These are phyloP conservation scores for Pantelozetes paolii DNA, from an alignment of 2,888 invertebrate species.

Conservation along the genomic window DNA sequence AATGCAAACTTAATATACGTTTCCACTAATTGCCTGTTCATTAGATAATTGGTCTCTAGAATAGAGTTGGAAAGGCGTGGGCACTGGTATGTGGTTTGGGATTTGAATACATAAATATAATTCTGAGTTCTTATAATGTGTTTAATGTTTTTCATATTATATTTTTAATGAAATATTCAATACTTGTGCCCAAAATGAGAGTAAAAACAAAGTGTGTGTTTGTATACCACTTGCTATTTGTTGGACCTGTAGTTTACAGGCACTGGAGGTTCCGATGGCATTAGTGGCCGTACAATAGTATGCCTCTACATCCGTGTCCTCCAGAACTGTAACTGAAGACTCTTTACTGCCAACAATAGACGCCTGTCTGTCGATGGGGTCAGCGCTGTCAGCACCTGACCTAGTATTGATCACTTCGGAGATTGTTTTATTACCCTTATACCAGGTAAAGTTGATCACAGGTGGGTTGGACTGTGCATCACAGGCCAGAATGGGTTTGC, in stretches of 20 bases:
- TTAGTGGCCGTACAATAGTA: slow-evolving; percentile 82
- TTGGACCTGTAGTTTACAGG: slow-evolving; percentile 58
- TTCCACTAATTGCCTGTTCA: background rate
- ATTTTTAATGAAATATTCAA: slow-evolving; percentile 18
- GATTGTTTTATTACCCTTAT: slow-evolving; percentile 67
- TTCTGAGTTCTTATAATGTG: no score
- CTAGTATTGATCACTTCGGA: slow-evolving; percentile 15
- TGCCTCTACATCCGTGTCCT: slow-evolving; percentile 64
- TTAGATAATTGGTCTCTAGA: slow-evolving; percentile 8
- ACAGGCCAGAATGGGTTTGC: slow-evolving; percentile 59
- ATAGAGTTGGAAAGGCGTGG: background rate
- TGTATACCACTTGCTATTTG: slow-evolving; percentile 29
- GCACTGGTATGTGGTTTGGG: no score
- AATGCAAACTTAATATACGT: background rate
- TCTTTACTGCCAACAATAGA: slow-evolving; percentile 14
- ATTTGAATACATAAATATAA: no score
- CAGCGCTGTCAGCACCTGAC: background rate
- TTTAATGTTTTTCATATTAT: background rate
- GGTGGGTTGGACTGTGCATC: slow-evolving; percentile 74
- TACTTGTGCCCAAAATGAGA: background rate
- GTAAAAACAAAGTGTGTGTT: no score
- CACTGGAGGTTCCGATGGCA: slow-evolving; percentile 64
- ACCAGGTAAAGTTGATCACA: slow-evolving; percentile 73
- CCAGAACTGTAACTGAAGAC: slow-evolving; percentile 57
- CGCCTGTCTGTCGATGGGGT: background rate